Evolutionary conservation across 2,888 invertebrate species (phyloP).

Genomic region (Neoaliturus tenellus): DNA sequence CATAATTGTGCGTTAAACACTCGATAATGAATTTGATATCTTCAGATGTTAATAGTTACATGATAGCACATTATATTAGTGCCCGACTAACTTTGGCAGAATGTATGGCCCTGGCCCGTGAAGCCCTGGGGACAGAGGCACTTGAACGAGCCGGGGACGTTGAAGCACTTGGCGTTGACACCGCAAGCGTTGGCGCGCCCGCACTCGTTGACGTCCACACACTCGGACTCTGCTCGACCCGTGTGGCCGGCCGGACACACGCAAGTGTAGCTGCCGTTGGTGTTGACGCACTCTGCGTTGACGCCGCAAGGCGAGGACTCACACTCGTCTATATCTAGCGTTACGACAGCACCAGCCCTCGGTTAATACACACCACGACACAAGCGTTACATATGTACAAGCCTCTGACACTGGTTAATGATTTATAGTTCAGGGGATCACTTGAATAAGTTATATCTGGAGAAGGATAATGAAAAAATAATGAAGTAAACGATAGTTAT

Average conservation of each 20-base stretch:
- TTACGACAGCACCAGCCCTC: slow-evolving; percentile 56
- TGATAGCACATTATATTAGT: slow-evolving; percentile 31
- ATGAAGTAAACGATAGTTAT: too few relatives aligned
- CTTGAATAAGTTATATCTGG: too few relatives aligned
- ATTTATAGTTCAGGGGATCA: too few relatives aligned
- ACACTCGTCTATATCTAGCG: slow-evolving; percentile 86
- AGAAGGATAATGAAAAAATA: too few relatives aligned
- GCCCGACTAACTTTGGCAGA: slow-evolving; percentile 84
- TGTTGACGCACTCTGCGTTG: slow-evolving; percentile 84
- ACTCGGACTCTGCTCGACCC: slow-evolving; percentile 75
- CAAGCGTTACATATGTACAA: slow-evolving; percentile 10
- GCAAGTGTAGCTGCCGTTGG: slow-evolving; percentile 85
- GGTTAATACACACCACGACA: slow-evolving; percentile 14
- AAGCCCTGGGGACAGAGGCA: slow-evolving; percentile 87
- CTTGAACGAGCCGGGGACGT: slow-evolving; percentile 87
- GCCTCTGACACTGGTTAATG: background rate
- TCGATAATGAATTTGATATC: background rate
- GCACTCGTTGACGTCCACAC: slow-evolving; percentile 86
- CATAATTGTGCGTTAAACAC: too few relatives aligned
- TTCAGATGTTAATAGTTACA: background rate
- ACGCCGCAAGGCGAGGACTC: slow-evolving; percentile 80
- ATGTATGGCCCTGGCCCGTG: slow-evolving; percentile 83
- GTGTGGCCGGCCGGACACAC: slow-evolving; percentile 83
- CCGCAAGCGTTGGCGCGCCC: slow-evolving; percentile 81
- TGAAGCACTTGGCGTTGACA: slow-evolving; percentile 86